Evolutionary conservation across 2,113 vertebrate species (phyloP), one percentile per base, ranked within the genome.

Genomic region (Chaetodon auriga): DNA sequence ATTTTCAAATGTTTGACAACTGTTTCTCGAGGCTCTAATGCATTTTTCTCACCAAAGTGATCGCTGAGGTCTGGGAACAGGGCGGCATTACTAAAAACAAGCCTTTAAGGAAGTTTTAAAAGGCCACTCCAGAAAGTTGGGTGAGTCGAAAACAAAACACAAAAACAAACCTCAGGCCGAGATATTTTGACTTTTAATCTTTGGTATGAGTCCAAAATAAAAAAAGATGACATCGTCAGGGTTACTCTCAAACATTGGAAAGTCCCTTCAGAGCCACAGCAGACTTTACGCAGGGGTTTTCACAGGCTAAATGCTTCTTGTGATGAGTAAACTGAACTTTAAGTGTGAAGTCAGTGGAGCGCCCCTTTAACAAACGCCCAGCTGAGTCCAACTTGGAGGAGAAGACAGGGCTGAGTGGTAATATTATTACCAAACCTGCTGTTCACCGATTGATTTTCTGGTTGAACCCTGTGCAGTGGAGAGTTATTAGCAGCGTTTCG

Each of bases 221-320:
- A 1, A 16, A 10, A 7, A 8, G 15, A 69, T 36, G 41, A n/a
- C 19, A 65, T 65, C 68, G 38, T 53, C 14, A 14, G 19, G 8
- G 10, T 23, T 21, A 16, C 46, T 53, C 38, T 62, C 12, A 62
- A 49, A 74, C 30, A 15, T 36, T 62, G 71, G 71, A 62, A 74
- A 74, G 23, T 62, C 45, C 57, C 54, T 23, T 2, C n/a, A 13
- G 11, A 55, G n/a, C 54, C 54, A 13, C 54, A 57, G 9, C 14
- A 35, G 5, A 60, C 15, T 35, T 74, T 62, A 15, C n/a, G 1
- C 53, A 48, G 12, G 25, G 25, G 45, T 48, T 75, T 75, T 54
- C 30, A 41, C 46, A 41, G 35, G 14, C 21, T 41, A 16, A 41
- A 64, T 7, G 16, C 18, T 51, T n/a, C 1, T 38, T 23, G 12